A percentile compares a stretch with the other conserved stretches of the same genome.
phyloP scores from a whole-genome alignment of 1,140 invertebrate species.

The Glossosoma conforme region DNA sequence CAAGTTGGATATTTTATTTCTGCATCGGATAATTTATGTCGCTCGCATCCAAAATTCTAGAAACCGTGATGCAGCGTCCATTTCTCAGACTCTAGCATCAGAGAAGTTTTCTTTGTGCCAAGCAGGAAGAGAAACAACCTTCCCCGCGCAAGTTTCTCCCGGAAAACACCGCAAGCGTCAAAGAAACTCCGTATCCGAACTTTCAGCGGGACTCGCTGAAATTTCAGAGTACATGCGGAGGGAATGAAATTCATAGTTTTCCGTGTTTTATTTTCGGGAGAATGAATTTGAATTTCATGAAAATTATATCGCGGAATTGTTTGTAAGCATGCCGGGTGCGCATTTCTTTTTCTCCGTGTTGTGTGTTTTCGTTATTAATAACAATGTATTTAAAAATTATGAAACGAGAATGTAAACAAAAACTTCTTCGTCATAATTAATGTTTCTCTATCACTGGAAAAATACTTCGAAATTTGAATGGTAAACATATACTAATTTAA shows the following conservation, averaged over 20 bases:
- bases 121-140: conserved; percentile 25
- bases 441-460: too few species aligned
- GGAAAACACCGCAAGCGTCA: neutral
- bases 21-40: conserved; percentile 22
- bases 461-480: too few species aligned
- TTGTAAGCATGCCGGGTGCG: too few species aligned
- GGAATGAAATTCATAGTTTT: conserved; percentile 16
- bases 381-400: too few species aligned
- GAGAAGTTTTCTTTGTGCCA: conserved; percentile 23
- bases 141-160: conserved; percentile 6
- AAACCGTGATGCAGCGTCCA: conserved; percentile 27
- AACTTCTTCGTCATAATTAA: too few species aligned
- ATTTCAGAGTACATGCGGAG: conserved; percentile 3
- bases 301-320: conserved; percentile 18
- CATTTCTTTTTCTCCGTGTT: too few species aligned
- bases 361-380: too few species aligned
- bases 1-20: conserved; percentile 15
- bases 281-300: conserved; percentile 23
- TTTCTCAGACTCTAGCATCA: conserved; percentile 28
- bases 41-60: conserved; percentile 26
- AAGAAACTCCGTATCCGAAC: conserved; percentile 1
- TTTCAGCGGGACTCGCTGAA: neutral
- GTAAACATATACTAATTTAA: too few species aligned
- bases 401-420: too few species aligned
- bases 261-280: conserved; percentile 12